A percentile compares a stretch with the other conserved stretches of the same genome.
Evolutionary conservation across 2,888 invertebrate species (phyloP).

Genomic region (Kryphioiulus occultus): DNA sequence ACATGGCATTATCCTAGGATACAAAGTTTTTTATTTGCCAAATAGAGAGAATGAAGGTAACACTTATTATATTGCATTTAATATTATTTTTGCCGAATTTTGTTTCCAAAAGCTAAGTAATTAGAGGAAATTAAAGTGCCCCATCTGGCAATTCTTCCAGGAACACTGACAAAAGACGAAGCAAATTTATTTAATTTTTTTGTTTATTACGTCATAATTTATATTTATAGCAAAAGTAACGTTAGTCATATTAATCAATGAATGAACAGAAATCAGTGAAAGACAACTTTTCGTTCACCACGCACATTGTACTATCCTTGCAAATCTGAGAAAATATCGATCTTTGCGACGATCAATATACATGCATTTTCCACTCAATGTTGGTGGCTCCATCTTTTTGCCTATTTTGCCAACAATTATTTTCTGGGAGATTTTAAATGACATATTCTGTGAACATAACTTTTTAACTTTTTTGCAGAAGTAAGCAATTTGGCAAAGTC

Average conservation of each 20-base stretch:
- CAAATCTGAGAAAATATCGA: conserved; percentile 35
- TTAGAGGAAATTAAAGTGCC: no score
- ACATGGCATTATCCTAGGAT: conserved; percentile 63
- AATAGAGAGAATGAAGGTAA: conserved; percentile 51
- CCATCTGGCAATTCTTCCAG: no score
- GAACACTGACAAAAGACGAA: no score
- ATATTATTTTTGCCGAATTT: not conserved
- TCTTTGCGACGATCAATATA: not conserved
- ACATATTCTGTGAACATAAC: not conserved
- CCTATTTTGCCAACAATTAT: not conserved
- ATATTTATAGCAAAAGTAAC: no score
- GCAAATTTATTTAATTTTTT: no score
- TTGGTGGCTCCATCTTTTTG: not conserved
- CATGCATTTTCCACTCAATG: no score
- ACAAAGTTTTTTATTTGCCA: conserved; percentile 57
- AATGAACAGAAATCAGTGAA: no score
- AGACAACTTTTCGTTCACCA: no score
- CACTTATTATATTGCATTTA: not conserved
- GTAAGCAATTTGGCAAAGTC: conserved; percentile 1
- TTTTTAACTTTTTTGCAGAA: conserved; percentile 24
- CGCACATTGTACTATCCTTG: no score
- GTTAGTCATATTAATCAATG: no score
- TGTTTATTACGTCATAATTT: no score
- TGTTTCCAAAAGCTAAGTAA: no score
- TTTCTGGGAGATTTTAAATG: not conserved